Evolutionary conservation across 2,797 vertebrate species (phyloP).

Genomic region (Carcharodon carcharias): DNA sequence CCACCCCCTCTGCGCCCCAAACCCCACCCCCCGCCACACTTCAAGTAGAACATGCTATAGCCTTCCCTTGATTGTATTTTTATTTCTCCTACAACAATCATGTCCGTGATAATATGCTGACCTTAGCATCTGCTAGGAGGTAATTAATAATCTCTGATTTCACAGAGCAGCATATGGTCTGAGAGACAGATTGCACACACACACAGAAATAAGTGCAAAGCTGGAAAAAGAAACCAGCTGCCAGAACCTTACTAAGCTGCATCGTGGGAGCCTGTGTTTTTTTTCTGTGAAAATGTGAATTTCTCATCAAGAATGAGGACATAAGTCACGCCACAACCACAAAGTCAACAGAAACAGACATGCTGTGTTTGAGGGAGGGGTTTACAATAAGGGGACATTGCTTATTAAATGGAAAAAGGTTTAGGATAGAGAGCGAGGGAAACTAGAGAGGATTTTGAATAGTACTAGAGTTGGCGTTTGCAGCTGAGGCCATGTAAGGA

Average conservation of each 20-base stretch:
- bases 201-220: neutral
- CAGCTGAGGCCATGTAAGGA: neutral
- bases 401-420: neutral
- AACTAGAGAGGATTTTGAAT: neutral
- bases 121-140: conserved; percentile 15
- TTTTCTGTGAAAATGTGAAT: neutral
- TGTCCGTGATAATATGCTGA: conserved; percentile 12
- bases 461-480: neutral
- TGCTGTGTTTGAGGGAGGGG: neutral
- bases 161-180: conserved; percentile 19
- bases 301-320: neutral
- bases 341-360: neutral
- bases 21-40: neutral
- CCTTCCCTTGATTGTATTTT: neutral
- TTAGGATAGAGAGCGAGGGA: neutral
- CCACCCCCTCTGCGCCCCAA: neutral
- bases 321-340: too few species aligned
- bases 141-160: conserved; percentile 36
- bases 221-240: conserved; percentile 14
- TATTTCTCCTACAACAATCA: neutral
- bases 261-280: neutral
- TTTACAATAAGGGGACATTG: neutral
- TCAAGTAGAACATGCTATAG: neutral
- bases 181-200: neutral
- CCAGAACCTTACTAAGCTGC: neutral